Evolutionary conservation across 2,888 invertebrate genomes (phyloP).

Genomic region (Mesoligia furuncula): DNA sequence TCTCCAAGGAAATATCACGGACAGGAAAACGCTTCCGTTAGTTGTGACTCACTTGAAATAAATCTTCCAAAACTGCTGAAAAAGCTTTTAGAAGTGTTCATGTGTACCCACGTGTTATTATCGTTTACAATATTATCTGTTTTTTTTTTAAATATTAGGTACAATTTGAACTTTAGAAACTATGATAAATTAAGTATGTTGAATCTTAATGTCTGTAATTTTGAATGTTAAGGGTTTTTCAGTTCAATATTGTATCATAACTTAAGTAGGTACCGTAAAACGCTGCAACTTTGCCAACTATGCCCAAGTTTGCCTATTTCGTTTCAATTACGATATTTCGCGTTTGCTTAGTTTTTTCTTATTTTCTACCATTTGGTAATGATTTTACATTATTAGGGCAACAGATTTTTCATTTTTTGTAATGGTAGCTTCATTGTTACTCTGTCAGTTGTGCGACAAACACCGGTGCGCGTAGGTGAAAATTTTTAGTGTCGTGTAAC

Average conservation of each 20-base stretch:
- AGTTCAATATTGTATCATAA: neutral
- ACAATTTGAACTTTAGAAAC: neutral
- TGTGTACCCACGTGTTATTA: conserved; percentile 7
- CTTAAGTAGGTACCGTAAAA: too few relatives aligned
- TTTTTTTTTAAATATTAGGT: conserved; percentile 1
- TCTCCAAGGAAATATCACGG: conserved; percentile 87
- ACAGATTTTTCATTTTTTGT: too few relatives aligned
- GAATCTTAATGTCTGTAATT: neutral
- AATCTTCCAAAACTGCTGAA: conserved; percentile 68
- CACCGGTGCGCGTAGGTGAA: too few relatives aligned
- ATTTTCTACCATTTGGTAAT: too few relatives aligned
- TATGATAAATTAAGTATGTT: neutral
- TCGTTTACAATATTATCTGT: conserved; percentile 4
- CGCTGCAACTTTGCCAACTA: too few relatives aligned
- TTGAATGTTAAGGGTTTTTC: neutral
- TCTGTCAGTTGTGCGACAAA: too few relatives aligned
- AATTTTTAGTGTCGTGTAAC: too few relatives aligned
- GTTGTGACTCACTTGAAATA: conserved; percentile 77
- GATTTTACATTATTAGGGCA: too few relatives aligned
- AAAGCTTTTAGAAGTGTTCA: conserved; percentile 32
- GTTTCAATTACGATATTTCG: too few relatives aligned
- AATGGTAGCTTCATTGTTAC: too few relatives aligned
- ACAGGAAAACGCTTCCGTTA: conserved; percentile 81
- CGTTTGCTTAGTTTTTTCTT: too few relatives aligned
- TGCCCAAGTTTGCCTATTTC: too few relatives aligned